These are phyloP conservation scores for Lepidurus couesii DNA, from an alignment of 1,140 invertebrate genomes.

Conservation along the genomic window DNA sequence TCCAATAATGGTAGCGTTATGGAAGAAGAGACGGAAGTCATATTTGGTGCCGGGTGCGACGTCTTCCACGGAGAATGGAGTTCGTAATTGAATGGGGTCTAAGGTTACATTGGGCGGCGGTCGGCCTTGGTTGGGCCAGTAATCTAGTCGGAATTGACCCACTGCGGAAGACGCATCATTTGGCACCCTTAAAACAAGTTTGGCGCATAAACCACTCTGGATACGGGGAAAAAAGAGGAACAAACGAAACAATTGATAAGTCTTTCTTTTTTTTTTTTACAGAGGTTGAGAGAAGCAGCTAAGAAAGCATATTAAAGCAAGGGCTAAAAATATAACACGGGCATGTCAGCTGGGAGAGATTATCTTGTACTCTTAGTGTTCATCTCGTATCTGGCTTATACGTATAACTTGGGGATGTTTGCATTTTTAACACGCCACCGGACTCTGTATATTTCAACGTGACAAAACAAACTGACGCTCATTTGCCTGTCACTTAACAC, in stretches of 20 bases:
- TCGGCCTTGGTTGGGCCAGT: slow-evolving; percentile 69
- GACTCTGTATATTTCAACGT: slow-evolving; percentile 13
- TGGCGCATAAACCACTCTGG: not conserved
- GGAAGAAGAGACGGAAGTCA: slow-evolving; percentile 82
- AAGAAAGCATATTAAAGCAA: not conserved
- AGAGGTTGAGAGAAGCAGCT: not conserved
- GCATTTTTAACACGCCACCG: slow-evolving; percentile 4
- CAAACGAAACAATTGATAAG: not conserved
- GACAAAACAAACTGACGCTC: slow-evolving; percentile 11
- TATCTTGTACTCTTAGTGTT: not conserved
- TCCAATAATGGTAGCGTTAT: slow-evolving; percentile 72
- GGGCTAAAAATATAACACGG: not conserved
- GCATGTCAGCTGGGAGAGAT: not conserved
- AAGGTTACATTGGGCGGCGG: slow-evolving; percentile 81
- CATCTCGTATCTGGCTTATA: not conserved
- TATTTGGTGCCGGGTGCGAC: slow-evolving; percentile 83
- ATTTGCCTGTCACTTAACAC: slow-evolving; percentile 22
- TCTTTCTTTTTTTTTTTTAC: not conserved
- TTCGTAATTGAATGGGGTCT: slow-evolving; percentile 66
- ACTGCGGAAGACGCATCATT: slow-evolving; percentile 49
- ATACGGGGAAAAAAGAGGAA: not conserved
- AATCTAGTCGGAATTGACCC: slow-evolving; percentile 75
- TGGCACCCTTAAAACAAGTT: slow-evolving; percentile 3
- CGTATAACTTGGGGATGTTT: slow-evolving; percentile 1
- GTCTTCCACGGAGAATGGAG: slow-evolving; percentile 75